These are phyloP conservation scores for Trachemys scripta DNA, from an alignment of 2,113 vertebrate species.

Conservation along the genomic window DNA sequence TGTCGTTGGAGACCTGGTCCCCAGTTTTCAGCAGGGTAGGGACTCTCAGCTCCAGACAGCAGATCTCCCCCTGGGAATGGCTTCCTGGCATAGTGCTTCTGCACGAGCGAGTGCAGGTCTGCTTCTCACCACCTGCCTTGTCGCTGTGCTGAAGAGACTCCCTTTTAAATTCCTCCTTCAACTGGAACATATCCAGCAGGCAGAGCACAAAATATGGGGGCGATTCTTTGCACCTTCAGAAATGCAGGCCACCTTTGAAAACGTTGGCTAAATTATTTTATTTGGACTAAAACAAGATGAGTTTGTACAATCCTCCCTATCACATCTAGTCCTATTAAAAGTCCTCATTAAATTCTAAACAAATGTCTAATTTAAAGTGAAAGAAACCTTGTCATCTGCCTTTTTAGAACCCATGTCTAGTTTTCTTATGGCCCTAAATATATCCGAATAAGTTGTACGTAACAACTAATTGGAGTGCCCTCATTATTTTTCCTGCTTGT, in stretches of 20 bases:
- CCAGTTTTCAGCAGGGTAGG: not conserved
- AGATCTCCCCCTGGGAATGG: not conserved
- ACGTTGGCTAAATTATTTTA: not conserved
- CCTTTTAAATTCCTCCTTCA: not conserved
- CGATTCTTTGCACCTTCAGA: not conserved
- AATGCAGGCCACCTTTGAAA: not conserved
- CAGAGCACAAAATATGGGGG: fast-evolving
- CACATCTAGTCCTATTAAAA: constrained; percentile 24
- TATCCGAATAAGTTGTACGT: not conserved
- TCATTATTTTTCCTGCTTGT: not conserved
- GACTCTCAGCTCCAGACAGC: not conserved
- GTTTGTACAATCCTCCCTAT: constrained; percentile 19
- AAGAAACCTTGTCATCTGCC: constrained; percentile 49
- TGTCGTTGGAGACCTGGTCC: not conserved
- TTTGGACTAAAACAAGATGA: not conserved
- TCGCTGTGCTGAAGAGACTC: not conserved
- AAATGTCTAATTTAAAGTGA: constrained; percentile 45
- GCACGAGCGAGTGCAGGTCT: not conserved
- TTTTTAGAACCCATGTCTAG: constrained; percentile 54
- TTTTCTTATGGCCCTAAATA: not conserved
- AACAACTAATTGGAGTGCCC: not conserved
- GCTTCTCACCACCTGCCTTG: not conserved
- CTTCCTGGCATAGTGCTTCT: not conserved
- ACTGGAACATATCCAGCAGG: not conserved
- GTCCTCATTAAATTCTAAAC: constrained; percentile 56